phyloP scores from a whole-genome alignment of 2,888 invertebrate genomes.

The Epirrhoe tristata region DNA sequence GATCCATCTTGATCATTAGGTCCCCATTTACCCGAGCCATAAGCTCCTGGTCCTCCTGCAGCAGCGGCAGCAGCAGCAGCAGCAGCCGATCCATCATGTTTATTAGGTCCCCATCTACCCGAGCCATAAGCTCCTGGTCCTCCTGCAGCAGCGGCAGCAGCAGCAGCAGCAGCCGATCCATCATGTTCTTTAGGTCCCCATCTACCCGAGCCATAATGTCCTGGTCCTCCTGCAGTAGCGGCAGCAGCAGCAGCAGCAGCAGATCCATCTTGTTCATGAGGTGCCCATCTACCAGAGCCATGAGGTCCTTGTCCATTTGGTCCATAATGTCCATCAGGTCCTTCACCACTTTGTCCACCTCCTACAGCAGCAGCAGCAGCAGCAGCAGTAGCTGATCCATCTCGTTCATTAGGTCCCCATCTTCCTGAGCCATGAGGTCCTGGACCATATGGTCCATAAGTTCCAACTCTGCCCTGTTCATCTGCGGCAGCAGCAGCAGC shows the following conservation, averaged over 20 bases:
- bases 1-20: constrained; percentile 27
- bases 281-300: background rate
- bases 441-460: background rate
- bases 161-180: constrained; percentile 37
- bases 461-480: too few relatives aligned
- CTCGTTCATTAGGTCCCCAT: background rate
- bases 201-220: constrained; percentile 19
- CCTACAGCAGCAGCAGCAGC: background rate
- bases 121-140: background rate
- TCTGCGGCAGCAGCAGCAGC: too few relatives aligned
- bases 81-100: background rate
- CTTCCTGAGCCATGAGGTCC: background rate
- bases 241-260: background rate
- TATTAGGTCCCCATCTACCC: background rate
- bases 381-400: background rate
- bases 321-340: too few relatives aligned
- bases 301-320: background rate
- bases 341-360: too few relatives aligned
- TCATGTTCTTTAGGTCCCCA: constrained; percentile 31
- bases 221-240: background rate
- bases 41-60: background rate
- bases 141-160: constrained; percentile 21
- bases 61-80: background rate
- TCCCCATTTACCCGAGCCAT: constrained; percentile 11
- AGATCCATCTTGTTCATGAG: background rate